phyloP scores from a whole-genome alignment of 2,797 vertebrate genomes.

The Lagocephalus sceleratus region DNA sequence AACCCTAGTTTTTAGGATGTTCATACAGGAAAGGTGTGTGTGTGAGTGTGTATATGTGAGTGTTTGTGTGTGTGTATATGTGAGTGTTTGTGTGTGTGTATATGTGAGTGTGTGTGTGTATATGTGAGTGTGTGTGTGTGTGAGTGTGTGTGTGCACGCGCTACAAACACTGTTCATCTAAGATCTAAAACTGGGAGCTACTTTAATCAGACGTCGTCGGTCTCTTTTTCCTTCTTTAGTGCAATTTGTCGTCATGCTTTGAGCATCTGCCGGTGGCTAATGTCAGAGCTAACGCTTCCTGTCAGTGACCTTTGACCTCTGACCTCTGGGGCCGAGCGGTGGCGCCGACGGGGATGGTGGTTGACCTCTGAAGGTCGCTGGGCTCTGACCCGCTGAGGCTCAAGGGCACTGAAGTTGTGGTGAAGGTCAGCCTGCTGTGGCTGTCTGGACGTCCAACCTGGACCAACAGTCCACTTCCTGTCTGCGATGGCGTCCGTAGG shows the following conservation, averaged over 20 bases:
- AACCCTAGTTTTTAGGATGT: constrained; percentile 1
- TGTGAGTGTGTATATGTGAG: neutral
- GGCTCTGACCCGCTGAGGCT: too few species aligned
- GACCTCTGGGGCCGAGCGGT: too few species aligned
- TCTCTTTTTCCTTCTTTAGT: constrained; percentile 55
- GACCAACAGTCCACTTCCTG: neutral
- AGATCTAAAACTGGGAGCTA: constrained; percentile 23
- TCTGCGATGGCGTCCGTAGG: neutral
- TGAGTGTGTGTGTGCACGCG: constrained; percentile 6
- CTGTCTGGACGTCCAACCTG: too few species aligned
- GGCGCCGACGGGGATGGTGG: too few species aligned
- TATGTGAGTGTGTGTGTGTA: constrained; percentile 2
- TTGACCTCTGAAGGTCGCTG: too few species aligned
- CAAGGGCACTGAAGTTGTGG: too few species aligned
- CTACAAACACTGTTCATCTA: constrained; percentile 49
- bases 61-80: too few species aligned
- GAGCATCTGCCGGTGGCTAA: constrained; percentile 13
- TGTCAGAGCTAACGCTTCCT: neutral
- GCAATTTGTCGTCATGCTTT: constrained; percentile 69
- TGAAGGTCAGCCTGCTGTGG: too few species aligned
- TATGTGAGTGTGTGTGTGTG: too few species aligned
- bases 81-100: too few species aligned
- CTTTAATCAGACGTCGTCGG: too few species aligned
- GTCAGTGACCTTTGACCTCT: too few species aligned
- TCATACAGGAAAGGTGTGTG: constrained; percentile 8